These are phyloP conservation scores for Rutpela maculata DNA, from an alignment of 2,888 invertebrate genomes.

Conservation along the genomic window DNA sequence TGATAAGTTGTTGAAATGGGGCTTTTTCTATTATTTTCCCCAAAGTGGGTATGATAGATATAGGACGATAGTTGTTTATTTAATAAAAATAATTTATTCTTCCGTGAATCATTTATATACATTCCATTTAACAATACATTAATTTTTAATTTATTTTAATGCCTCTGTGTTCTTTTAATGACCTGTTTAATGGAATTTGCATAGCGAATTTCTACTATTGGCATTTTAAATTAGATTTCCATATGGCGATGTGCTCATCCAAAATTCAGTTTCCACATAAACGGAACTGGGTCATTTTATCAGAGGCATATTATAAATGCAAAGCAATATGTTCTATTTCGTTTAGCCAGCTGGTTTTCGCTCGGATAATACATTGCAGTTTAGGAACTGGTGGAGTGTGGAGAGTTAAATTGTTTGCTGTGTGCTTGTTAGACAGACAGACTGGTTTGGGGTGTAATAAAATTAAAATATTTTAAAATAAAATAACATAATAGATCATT, in stretches of 20 bases:
- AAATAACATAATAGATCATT: too few relatives aligned
- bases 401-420: conserved; percentile 58
- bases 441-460: too few relatives aligned
- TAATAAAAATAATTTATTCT: too few relatives aligned
- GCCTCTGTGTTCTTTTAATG: conserved; percentile 20
- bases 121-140: conserved; percentile 2
- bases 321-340: conserved; percentile 42
- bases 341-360: conserved; percentile 37
- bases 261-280: conserved; percentile 44
- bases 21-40: too few relatives aligned
- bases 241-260: conserved; percentile 33
- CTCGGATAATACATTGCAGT: conserved; percentile 25
- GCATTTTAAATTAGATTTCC: conserved; percentile 35
- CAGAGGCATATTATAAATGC: conserved; percentile 43
- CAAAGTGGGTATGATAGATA: too few relatives aligned
- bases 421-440: not conserved
- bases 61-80: too few relatives aligned
- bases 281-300: conserved; percentile 44
- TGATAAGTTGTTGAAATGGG: too few relatives aligned
- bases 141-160: conserved; percentile 17
- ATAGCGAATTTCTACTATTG: conserved; percentile 29
- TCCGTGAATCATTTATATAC: not conserved
- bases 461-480: too few relatives aligned
- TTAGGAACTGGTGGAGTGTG: not conserved
- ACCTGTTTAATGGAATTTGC: conserved; percentile 29